Evolutionary conservation across 2,888 invertebrate species (phyloP).

Genomic region (Cataglyphis altisquamis): DNA sequence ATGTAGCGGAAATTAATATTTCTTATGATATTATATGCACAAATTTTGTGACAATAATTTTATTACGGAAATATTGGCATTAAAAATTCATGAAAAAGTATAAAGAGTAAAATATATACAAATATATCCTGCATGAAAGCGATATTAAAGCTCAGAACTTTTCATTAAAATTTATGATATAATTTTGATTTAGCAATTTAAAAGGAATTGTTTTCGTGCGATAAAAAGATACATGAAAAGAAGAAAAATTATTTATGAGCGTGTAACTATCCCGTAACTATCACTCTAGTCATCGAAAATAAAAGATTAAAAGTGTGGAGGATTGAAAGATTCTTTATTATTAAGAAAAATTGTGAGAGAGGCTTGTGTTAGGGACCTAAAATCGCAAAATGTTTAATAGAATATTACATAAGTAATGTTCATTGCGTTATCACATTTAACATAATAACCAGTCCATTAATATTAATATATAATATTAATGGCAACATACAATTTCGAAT

Average conservation of each 20-base stretch:
- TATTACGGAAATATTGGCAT: neutral
- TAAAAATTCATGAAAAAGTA: neutral
- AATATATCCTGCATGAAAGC: neutral
- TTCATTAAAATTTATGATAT: conserved; percentile 18
- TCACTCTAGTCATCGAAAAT: neutral
- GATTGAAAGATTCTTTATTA: conserved; percentile 3
- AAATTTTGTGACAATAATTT: conserved; percentile 25
- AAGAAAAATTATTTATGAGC: neutral
- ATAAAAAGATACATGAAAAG: neutral
- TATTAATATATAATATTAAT: conserved; percentile 14
- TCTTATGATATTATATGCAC: neutral
- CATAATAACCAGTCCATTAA: neutral
- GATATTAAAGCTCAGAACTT: conserved; percentile 15
- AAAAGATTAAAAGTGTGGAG: neutral
- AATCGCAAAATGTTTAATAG: neutral
- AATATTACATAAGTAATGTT: conserved; percentile 25
- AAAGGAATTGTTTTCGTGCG: neutral
- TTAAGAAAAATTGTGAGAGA: neutral
- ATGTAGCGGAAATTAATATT: neutral
- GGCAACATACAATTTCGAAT: neutral
- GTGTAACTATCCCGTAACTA: neutral
- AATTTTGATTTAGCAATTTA: conserved; percentile 15
- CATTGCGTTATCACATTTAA: neutral
- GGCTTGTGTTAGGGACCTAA: neutral
- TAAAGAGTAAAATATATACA: neutral